Base-by-base conservation (phyloP, 2,888 invertebrate genomes). In the Tortrix viridana region DNA sequence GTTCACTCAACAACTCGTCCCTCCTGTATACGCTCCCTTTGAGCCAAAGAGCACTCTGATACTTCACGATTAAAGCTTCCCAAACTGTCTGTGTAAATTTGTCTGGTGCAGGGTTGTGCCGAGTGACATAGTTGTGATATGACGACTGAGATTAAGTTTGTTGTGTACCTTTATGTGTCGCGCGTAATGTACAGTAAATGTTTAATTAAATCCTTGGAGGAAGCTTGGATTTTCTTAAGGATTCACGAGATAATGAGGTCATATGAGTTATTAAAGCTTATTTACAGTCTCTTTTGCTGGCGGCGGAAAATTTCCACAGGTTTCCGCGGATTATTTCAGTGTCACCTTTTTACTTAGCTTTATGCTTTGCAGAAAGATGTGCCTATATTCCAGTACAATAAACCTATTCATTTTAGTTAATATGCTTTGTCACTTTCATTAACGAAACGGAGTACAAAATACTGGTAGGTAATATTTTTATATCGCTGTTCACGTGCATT, bases 111-210 rank as follows among this genome's bases (percentile, higher is more conserved):
- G 44, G 52, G 32, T 43, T 38, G 22, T 43, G 22, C 22, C 37
- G 50, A 57, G 62, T 56, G 62, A 19, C 62, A 52, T 62, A 57
- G 56, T 62, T 52, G 56, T 57, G 62, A 62, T 62, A 62, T 57
- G 50, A 56, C 32, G 50, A 32, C 44, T 52, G 50, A 44, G 56
- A 62, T 52, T 57, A 57, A 57, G 62, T 52, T 57, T 50, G 50
- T 37, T 41, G 56, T 23, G 43, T 47, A 49, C 49, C 49, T 56
- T 43, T 46, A 57, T 38, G 56, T 26, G 50, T 23, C 49, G 44
- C n/a, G 23, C 22, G 46, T 57, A 62, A 57, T 52, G 62, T 44
- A 19, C 19, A 38, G 56, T 62, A 56, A 62, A 62, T 62, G 46
- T 62, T 62, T 62, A 57, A 62, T 62, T 56, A 62, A 62, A 62